phyloP scores from a whole-genome alignment of 1,140 invertebrate species.

The Drosophila sturtevanti region DNA sequence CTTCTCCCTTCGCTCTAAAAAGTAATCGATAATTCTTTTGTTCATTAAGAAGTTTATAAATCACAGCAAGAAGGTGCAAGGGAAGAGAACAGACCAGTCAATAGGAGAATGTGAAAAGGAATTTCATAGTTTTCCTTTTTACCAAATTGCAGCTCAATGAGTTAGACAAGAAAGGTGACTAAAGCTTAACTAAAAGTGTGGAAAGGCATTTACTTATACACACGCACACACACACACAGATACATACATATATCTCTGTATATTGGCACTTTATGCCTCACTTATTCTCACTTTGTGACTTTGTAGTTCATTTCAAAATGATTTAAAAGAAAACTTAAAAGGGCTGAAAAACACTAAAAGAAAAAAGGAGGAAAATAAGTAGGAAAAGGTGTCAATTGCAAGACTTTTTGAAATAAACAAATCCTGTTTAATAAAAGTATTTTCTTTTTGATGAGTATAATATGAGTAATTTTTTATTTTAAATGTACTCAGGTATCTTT shows the following conservation, averaged over 20 bases:
- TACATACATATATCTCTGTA: background rate
- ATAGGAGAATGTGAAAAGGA: conserved; percentile 3
- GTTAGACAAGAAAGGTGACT: background rate
- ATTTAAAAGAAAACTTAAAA: conserved; percentile 7
- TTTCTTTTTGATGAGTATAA: background rate
- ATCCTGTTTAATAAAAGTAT: background rate
- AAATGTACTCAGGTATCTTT: background rate
- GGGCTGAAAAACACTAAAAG: background rate
- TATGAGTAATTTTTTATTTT: background rate
- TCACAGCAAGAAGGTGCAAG: conserved; percentile 34
- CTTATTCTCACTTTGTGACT: conserved; percentile 3
- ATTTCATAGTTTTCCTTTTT: conserved; percentile 50
- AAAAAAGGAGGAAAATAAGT: background rate
- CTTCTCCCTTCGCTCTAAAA: background rate
- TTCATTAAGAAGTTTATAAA: conserved; percentile 80
- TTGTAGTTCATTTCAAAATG: background rate
- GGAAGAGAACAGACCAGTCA: background rate
- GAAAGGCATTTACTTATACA: background rate
- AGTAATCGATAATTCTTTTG: conserved; percentile 77
- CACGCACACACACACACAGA: background rate
- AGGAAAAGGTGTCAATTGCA: background rate
- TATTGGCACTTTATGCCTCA: conserved; percentile 7
- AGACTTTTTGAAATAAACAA: background rate
- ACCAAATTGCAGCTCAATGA: conserved; percentile 26
- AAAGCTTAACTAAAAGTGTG: conserved; percentile 5